Evolutionary conservation across 2,888 invertebrate species (phyloP), one percentile per base, ranked within the genome.

Genomic region (Parascotia fuliginaria): DNA sequence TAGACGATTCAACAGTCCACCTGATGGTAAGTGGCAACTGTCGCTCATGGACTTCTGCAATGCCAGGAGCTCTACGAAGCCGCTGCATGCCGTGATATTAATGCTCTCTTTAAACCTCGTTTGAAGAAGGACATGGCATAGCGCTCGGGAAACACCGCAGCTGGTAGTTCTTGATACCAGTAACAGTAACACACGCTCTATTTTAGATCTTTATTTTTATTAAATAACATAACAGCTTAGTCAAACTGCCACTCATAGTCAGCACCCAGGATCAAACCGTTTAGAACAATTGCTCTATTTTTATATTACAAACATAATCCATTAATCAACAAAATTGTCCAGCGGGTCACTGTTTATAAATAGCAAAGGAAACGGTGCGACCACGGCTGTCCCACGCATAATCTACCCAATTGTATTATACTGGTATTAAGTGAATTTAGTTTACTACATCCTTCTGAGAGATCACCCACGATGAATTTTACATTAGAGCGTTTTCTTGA

Each of bases 331-430:
- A 16, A 52, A 58, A 42, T 42, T 61, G 51, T 58, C 54, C 47
- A 70, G 68, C 70, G 56, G 64, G 68, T 81, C 81, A 81, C 57
- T 49, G 52, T 58, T 60, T 75, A 73, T 63, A 74, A 77, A 80
- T 79, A 79, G 68, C 52, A 42, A 54, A 78, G 76, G 77, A 83
- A 72, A 65, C 60, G 9, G 65, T 70, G 52, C 59, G 52, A 61
- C 60, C 22, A 11, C 51, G 45, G 36, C 13, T 49, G 52, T 47
- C 78, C 78, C 72, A 75, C 79, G 51, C 67, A 70, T 34, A 47
- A 40, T 68, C 39, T 39, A 36, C 37, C 49, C 70, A 74, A 80
- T 80, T 79, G 65, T 38, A 45, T 48, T 31, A 48, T 32, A 56
- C 19, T 36, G 31, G 29, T 46, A 32, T 37, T 33, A 55, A 59